phyloP scores from a whole-genome alignment of 1,140 invertebrate genomes.

The Habropoda laboriosa region DNA sequence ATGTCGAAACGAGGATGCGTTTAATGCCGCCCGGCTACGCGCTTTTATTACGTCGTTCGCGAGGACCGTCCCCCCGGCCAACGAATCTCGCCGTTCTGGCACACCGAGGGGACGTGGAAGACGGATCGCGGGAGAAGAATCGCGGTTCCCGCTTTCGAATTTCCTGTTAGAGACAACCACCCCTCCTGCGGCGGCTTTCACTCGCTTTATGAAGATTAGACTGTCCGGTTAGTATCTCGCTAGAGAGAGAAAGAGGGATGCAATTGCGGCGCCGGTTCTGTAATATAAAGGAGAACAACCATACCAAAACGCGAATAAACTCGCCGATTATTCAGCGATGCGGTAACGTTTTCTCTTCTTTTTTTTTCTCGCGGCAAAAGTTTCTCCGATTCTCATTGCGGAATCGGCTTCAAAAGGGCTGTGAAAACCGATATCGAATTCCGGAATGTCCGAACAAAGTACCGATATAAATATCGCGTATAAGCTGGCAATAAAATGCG shows the following conservation, averaged over 20 bases:
- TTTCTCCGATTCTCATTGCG: not conserved
- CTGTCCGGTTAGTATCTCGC: conserved; percentile 10
- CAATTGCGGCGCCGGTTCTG: not conserved
- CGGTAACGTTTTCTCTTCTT: not conserved
- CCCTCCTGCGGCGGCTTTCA: not conserved
- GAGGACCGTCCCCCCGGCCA: too few species aligned
- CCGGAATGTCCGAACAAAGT: conserved; percentile 18
- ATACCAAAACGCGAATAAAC: conserved; percentile 3
- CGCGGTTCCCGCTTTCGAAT: conserved; percentile 20
- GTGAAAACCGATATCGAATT: conserved; percentile 35
- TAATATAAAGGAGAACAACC: not conserved
- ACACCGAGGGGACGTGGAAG: too few species aligned
- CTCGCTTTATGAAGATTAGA: conserved; percentile 53
- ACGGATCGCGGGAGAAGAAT: not conserved
- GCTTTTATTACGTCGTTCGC: conserved; percentile 18
- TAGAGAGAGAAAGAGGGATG: too few species aligned
- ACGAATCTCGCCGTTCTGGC: not conserved
- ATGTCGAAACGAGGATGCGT: conserved; percentile 39
- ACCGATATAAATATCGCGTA: conserved; percentile 8
- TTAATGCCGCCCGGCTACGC: conserved; percentile 44
- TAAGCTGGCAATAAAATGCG: conserved; percentile 33
- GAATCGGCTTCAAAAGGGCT: not conserved
- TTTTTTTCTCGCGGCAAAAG: not conserved
- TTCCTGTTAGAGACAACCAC: not conserved
- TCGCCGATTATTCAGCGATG: not conserved